Evolutionary conservation across 2,888 invertebrate species (phyloP), one percentile per base, ranked within the genome.

Genomic region (Drosophila silvestris): DNA sequence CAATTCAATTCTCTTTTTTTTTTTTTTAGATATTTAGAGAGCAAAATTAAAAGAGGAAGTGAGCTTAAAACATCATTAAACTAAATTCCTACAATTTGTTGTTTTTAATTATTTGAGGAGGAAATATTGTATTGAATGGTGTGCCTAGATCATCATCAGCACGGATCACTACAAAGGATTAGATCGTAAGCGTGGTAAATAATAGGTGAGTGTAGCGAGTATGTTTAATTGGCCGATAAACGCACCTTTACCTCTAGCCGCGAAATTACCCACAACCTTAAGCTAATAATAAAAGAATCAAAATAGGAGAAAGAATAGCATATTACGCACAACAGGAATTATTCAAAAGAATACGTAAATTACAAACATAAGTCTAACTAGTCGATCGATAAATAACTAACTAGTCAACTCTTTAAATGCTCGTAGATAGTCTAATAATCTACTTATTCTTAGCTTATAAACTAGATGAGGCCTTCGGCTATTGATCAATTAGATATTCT

Each of bases 191-290:
- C 81, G 77, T 78, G 81, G 64, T 26, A 26, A 47, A 52, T 30
- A 60, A 58, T 44, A 35, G 50, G 59, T 78, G 79, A 62, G 58
- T 65, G 33, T 64, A 14, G 51, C 37, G 65, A 74, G 39, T 79
- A 58, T 64, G 22, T 50, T 61, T 3, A 64, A 61, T 65, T 72
- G 67, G 54, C 73, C 72, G 54, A 71, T 59, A 54, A 65, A 90
- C 87, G 87, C 90, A 87, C 89, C 90, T 90, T 88, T 82, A 88
- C 84, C 89, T 84, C 87, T 81, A 88, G 90, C 75, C 90, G 89
- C 74, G 87, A 90, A 61, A 89, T 77, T 79, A 88, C 86, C 90
- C 90, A 90, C 57, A 88, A 90, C 90, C 90, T 88, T 86, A 90
- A 77, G 87, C 87, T 88, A 90, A 88, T 90, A 70, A 68, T 64